Percentiles rank a stretch among this genome's conserved stretches.
These are phyloP conservation scores for Bombus huntii DNA, from an alignment of 1,140 invertebrate genomes.

Conservation along the genomic window DNA sequence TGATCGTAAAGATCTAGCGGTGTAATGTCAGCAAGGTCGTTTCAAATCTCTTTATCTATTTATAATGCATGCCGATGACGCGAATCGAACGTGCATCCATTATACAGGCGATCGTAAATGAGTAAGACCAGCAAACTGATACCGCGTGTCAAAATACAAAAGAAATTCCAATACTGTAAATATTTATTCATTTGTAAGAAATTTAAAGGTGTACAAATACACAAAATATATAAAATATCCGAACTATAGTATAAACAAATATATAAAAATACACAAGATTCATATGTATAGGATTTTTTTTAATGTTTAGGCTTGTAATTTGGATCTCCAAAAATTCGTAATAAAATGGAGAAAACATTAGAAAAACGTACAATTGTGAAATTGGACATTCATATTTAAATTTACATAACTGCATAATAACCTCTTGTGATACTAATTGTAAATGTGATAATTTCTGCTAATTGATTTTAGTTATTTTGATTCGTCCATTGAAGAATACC, in stretches of 20 bases:
- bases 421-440: too few relatives aligned
- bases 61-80: background rate
- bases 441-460: background rate
- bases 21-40: background rate
- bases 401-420: background rate
- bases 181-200: background rate
- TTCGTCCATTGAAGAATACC: background rate
- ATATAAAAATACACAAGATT: too few relatives aligned
- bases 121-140: background rate
- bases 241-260: too few relatives aligned
- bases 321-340: background rate
- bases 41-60: constrained; percentile 8
- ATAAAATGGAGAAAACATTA: background rate
- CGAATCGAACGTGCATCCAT: constrained; percentile 7
- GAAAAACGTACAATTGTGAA: background rate
- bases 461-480: background rate
- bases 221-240: too few relatives aligned
- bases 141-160: too few relatives aligned
- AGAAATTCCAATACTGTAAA: background rate
- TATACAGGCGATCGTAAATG: constrained; percentile 4
- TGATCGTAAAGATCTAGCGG: background rate
- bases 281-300: too few relatives aligned
- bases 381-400: background rate
- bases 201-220: background rate
- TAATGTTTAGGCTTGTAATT: background rate